Percentiles rank a stretch among this genome's conserved stretches.
These are phyloP conservation scores for Dryobota labecula DNA, from an alignment of 2,888 invertebrate species.

Conservation along the genomic window DNA sequence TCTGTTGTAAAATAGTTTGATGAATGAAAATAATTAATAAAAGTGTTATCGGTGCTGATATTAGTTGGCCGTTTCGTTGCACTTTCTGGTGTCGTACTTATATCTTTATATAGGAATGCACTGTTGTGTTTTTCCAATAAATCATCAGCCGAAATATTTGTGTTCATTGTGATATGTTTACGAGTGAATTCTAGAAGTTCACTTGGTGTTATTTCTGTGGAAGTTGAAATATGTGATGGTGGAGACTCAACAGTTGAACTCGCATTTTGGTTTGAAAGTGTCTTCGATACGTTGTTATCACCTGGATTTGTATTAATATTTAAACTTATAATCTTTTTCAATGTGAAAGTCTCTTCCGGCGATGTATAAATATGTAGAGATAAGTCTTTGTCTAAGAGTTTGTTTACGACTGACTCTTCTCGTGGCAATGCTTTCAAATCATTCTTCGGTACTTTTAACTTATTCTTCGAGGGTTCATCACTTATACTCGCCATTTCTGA, in stretches of 20 bases:
- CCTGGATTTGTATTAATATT: neutral
- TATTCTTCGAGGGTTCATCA: neutral
- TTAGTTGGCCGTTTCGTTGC: neutral
- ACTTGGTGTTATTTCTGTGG: neutral
- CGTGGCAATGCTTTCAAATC: neutral
- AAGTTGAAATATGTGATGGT: neutral
- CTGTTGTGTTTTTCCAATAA: neutral
- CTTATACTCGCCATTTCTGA: neutral
- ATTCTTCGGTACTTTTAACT: neutral
- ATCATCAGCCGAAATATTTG: neutral
- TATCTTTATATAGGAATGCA: neutral
- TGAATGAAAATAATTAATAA: neutral
- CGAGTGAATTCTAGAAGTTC: neutral
- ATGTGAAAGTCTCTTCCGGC: neutral
- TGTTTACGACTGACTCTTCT: neutral
- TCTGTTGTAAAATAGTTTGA: conserved; percentile 5
- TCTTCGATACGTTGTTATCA: neutral
- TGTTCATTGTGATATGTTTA: neutral
- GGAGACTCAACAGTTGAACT: neutral
- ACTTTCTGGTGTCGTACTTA: neutral
- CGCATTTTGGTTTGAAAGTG: neutral
- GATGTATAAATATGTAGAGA: neutral
- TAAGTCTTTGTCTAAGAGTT: neutral
- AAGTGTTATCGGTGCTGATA: neutral
- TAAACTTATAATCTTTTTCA: neutral